phyloP scores from a whole-genome alignment of 2,113 vertebrate species.

The Mastomys natalensis region DNA sequence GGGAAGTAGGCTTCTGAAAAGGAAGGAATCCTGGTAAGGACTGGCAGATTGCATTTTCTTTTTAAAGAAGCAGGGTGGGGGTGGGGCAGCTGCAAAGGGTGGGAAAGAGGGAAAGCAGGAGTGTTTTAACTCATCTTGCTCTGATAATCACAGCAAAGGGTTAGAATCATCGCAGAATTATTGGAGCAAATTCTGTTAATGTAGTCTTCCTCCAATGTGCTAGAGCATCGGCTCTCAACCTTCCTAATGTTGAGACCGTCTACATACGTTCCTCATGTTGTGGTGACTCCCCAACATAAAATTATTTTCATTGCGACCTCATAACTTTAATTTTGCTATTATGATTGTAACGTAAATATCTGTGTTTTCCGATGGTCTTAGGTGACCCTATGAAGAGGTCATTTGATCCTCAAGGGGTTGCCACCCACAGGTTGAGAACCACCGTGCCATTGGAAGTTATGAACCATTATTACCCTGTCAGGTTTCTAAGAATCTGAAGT shows the following conservation, averaged over 20 bases:
- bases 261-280: not conserved
- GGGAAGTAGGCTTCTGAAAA: not conserved
- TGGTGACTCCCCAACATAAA: not conserved
- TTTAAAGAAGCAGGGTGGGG: not conserved
- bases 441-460: not conserved
- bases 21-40: not conserved
- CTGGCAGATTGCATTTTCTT: not conserved
- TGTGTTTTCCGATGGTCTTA: not conserved
- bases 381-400: not conserved
- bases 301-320: too few species aligned
- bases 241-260: not conserved
- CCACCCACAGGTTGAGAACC: not conserved
- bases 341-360: not conserved
- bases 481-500: not conserved
- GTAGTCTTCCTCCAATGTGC: not conserved
- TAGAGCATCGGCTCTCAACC: too few species aligned
- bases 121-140: conserved; percentile 2
- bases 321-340: not conserved
- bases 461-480: not conserved
- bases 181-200: not conserved
- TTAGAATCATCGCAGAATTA: not conserved
- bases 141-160: not conserved
- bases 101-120: not conserved
- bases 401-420: not conserved
- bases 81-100: not conserved